Base-by-base conservation (phyloP, 2,888 invertebrate genomes). In the Petrolisthes manimaculis region DNA sequence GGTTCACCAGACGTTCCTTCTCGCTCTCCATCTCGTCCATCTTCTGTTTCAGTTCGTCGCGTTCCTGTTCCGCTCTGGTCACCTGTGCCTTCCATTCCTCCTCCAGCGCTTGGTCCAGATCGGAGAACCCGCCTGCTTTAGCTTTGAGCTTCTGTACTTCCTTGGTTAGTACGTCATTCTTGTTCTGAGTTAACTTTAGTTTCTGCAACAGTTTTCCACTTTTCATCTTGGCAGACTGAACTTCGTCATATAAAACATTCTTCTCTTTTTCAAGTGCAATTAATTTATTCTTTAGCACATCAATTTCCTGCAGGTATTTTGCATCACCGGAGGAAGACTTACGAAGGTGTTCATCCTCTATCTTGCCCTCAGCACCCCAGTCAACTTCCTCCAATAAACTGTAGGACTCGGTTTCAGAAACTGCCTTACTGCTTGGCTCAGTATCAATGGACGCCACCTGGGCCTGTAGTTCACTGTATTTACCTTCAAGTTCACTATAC, bases 141-240 rank as follows among this genome's bases (percentile, higher is more conserved):
- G 87, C 79, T 61, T 93, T 87, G 56, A 92, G 69, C 21, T 91
- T 91, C n/a, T 88, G 89, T 2, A 91, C 89, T 56, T 91, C 91
- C 71, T 90, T 90, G 86, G 92, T 92, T n/a, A 93, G 91, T 79
- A 92, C 92, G 84, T 93, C 93, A 91, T 93, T 93, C 90, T 93
- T 93, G 86, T 93, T 93, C 93, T 97, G 97, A 86, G 97, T 95
- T 92, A 97, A 96, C 93, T 97, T 97, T 77, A 97, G 93, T 93
- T 97, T 97, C 92, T 96, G 96, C 91, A 97, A 94, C 91, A 97
- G 94, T 93, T 97, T 97, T 1, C 95, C 95, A 56, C 95, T 95
- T 92, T 97, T 97, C 0, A 95, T 93, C 92, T 96, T 95, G 89
- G 95, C 93, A 55, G 95, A 93, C 91, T 95, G 94, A 9, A 96